Evolutionary conservation across 2,797 vertebrate genomes (phyloP), one percentile per base, ranked within the genome.

Genomic region (Gadopsis bispinosus): DNA sequence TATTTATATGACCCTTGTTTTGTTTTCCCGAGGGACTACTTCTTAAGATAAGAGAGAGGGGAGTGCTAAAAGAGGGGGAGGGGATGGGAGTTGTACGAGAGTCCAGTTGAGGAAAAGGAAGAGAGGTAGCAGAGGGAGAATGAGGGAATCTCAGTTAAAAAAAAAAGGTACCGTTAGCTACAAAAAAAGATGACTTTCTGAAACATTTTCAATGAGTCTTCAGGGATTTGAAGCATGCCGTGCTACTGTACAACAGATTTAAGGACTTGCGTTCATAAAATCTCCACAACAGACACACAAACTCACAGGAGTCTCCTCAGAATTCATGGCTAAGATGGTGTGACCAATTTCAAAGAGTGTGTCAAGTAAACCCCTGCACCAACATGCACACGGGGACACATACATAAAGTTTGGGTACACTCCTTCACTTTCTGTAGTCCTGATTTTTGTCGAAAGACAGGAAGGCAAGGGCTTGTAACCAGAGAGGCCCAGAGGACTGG

Each of bases 401-500:
- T 11, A 65, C 41, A 55, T n/a, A 0, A 5, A 64, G 26, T 69
- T 63, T 66, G 47, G 22, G 55, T 39, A 58, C 19, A 20, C 70
- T 33, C 54, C 50, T 31, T 60, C 26, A 70, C 73, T 77, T 68
- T 76, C 62, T 54, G 33, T 45, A 68, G 69, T 62, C 39, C 73
- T 73, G 58, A 77, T 83, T 88, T 90, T 81, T 80, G 85, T 81
- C 7, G 62, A 92, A 93, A 88, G 87, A 86, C 85, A 91, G 83
- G 72, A 92, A 89, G 81, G 77, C 74, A 87, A 80, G 83, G 53
- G 61, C 67, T 70, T 91, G 93, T 88, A 94, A 94, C 88, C 63
- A 56, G 91, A 94, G 90, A 91, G 64, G 85, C 92, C 89, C 89
- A 80, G 84, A 94, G 90, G 89, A 87, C 84, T 63, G 60, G 78